These are phyloP conservation scores for Drosophila meridiana DNA, from an alignment of 2,888 invertebrate species.

Conservation along the genomic window DNA sequence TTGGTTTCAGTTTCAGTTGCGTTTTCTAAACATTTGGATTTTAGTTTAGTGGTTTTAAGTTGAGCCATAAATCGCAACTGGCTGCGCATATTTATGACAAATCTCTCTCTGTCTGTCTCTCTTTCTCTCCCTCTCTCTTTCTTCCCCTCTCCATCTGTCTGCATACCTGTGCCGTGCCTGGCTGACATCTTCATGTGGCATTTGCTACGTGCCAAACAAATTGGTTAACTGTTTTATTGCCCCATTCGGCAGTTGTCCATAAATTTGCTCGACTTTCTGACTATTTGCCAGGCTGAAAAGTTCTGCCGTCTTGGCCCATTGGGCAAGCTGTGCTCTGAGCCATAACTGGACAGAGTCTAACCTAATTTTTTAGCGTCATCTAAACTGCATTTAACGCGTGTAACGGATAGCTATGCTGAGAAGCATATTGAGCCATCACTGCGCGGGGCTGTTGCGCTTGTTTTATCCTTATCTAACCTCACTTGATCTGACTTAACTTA, in stretches of 20 bases:
- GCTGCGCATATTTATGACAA: conserved; percentile 53
- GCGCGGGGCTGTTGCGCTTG: background rate
- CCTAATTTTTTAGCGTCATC: background rate
- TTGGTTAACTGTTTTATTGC: conserved; percentile 52
- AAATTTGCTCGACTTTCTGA: conserved; percentile 20
- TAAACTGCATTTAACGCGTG: background rate
- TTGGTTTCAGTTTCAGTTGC: conserved; percentile 47
- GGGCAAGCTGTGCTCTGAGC: background rate
- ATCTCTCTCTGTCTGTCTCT: conserved; percentile 6
- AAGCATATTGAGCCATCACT: too few relatives aligned
- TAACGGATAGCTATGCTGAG: background rate
- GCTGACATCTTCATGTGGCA: conserved; percentile 41
- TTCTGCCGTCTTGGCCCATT: background rate
- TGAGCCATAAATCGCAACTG: conserved; percentile 54
- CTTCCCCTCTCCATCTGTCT: background rate
- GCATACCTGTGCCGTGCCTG: background rate
- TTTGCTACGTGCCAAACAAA: conserved; percentile 38
- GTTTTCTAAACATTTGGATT: conserved; percentile 51
- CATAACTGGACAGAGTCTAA: background rate
- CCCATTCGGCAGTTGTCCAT: conserved; percentile 24
- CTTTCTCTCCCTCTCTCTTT: background rate
- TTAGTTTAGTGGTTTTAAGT: conserved; percentile 63
- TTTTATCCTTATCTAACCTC: background rate
- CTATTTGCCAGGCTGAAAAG: conserved; percentile 2
- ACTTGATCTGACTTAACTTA: background rate